phyloP scores from a whole-genome alignment of 2,113 vertebrate species.

The Glaucomys volans region DNA sequence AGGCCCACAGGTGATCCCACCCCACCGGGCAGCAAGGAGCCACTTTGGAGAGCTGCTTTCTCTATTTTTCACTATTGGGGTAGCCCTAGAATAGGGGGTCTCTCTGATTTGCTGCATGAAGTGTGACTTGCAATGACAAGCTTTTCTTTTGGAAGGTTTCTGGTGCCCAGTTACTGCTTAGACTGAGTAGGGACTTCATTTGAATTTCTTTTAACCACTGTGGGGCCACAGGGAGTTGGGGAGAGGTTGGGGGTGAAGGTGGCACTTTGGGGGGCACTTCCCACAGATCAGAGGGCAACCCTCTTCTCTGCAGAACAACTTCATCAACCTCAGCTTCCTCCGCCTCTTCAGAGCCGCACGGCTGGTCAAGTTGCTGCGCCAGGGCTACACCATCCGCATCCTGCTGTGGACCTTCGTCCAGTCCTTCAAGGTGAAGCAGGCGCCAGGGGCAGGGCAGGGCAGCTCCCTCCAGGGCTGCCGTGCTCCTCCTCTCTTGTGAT shows the following conservation, averaged over 20 bases:
- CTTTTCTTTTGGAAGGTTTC: conserved; percentile 85
- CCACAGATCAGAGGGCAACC: conserved; percentile 78
- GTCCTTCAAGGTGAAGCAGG: conserved; percentile 94
- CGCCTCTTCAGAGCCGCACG: conserved; percentile 96
- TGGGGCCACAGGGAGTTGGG: neutral
- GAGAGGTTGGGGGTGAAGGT: neutral
- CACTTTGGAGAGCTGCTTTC: neutral
- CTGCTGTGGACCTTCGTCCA: conserved; percentile 98
- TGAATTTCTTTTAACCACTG: conserved; percentile 56
- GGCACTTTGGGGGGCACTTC: neutral
- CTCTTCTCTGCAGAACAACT: conserved; percentile 91
- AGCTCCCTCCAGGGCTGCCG: neutral
- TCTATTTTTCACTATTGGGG: conserved; percentile 1
- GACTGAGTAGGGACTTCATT: conserved; percentile 82
- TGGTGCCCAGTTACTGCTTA: conserved; percentile 86
- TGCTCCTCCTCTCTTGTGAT: neutral
- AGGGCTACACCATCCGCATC: conserved; percentile 98
- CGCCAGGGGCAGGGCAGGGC: neutral
- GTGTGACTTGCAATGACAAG: conserved; percentile 82
- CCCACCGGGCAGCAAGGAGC: neutral
- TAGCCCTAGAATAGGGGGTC: conserved; percentile 80
- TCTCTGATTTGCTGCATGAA: conserved; percentile 86
- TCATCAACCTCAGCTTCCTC: conserved; percentile 98
- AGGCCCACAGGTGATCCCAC: neutral
- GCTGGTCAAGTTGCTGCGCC: conserved; percentile 96